A percentile compares a stretch with the other conserved stretches of the same genome.
Evolutionary conservation across 2,797 vertebrate species (phyloP).

Genomic region (Mastacembelus armatus): DNA sequence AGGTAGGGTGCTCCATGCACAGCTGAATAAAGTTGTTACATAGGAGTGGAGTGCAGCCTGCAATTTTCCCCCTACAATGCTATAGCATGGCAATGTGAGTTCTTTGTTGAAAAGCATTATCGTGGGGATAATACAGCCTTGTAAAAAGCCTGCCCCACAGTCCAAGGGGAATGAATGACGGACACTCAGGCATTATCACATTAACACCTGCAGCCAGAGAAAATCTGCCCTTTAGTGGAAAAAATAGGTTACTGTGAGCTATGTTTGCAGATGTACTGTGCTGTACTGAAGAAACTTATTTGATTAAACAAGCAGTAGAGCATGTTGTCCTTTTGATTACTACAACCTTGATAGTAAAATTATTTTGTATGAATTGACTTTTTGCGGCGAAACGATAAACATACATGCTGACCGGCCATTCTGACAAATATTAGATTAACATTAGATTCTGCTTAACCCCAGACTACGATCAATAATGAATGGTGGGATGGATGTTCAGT

Average conservation of each 20-base stretch:
- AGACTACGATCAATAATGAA: no score
- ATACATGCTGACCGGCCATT: no score
- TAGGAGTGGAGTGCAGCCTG: slow-evolving; percentile 56
- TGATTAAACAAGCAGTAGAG: slow-evolving; percentile 19
- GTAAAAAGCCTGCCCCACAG: slow-evolving; percentile 57
- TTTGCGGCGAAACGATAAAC: no score
- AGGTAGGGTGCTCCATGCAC: slow-evolving; percentile 42
- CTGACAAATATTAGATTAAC: no score
- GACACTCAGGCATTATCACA: slow-evolving; percentile 71
- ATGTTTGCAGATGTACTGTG: slow-evolving; percentile 20
- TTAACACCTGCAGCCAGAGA: slow-evolving; percentile 63
- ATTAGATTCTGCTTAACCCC: no score
- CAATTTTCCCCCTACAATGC: slow-evolving; percentile 62
- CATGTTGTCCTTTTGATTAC: neutral
- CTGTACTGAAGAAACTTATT: slow-evolving; percentile 8
- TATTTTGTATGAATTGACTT: neutral
- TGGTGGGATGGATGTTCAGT: no score
- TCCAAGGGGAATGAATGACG: slow-evolving; percentile 65
- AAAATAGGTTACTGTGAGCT: slow-evolving; percentile 38
- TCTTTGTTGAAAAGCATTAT: slow-evolving; percentile 73
- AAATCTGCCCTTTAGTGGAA: slow-evolving; percentile 59
- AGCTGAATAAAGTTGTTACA: slow-evolving; percentile 63
- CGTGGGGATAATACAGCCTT: slow-evolving; percentile 66
- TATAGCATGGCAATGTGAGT: slow-evolving; percentile 58
- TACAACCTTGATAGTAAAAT: neutral